These are phyloP conservation scores for Hippocampus kuda DNA, from an alignment of 2,797 vertebrate species.

Conservation along the genomic window DNA sequence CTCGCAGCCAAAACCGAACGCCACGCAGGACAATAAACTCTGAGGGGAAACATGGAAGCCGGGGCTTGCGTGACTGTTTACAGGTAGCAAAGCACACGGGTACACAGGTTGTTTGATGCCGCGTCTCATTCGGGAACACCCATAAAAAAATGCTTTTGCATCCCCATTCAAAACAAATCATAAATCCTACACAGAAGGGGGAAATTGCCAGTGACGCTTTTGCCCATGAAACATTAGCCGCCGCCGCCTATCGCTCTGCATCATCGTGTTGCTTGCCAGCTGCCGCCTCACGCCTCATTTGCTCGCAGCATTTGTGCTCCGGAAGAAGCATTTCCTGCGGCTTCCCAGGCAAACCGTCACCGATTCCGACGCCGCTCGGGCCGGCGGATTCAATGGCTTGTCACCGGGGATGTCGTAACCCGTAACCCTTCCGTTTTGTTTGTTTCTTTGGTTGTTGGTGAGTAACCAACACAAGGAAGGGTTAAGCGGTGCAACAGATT, in stretches of 20 bases:
- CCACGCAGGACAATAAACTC: conserved; percentile 91
- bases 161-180: conserved; percentile 4
- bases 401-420: conserved; percentile 6
- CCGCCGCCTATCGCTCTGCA: conserved; percentile 48
- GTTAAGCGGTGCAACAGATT: neutral
- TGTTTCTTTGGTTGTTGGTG: neutral
- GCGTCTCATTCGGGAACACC: conserved; percentile 11
- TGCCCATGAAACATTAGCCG: conserved; percentile 55
- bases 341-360: conserved; percentile 35
- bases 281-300: conserved; percentile 63
- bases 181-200: conserved; percentile 1
- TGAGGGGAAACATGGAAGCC: conserved; percentile 34
- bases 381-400: conserved; percentile 11
- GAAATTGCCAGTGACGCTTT: conserved; percentile 33
- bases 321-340: conserved; percentile 42
- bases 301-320: conserved; percentile 48
- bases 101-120: conserved; percentile 5
- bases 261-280: conserved; percentile 59
- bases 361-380: conserved; percentile 11
- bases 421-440: conserved; percentile 12
- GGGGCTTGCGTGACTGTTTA: neutral
- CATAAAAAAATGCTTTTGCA: conserved; percentile 5
- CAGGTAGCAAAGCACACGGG: neutral
- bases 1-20: conserved; percentile 92
- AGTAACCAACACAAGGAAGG: neutral